Percentiles rank a stretch among this genome's conserved stretches.
phyloP scores from a whole-genome alignment of 2,888 invertebrate genomes.

The Cyaniris semiargus region DNA sequence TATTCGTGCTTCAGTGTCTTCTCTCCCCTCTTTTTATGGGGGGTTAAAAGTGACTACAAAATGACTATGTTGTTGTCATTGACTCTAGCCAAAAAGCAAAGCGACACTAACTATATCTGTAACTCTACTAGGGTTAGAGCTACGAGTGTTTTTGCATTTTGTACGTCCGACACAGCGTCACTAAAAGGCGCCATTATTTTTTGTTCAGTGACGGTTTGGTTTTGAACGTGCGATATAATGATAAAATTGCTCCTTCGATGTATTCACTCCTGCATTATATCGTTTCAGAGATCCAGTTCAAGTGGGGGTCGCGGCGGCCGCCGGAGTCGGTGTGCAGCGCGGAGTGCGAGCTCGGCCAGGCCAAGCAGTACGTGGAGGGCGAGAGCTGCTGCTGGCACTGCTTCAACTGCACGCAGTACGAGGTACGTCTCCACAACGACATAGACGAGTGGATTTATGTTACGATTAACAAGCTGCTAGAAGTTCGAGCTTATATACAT shows the following conservation, averaged over 20 bases:
- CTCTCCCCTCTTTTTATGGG: no score
- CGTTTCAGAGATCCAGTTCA: constrained; percentile 88
- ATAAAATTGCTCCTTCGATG: neutral
- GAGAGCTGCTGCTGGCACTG: constrained; percentile 98
- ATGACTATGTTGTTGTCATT: no score
- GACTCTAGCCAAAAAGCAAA: no score
- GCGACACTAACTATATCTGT: no score
- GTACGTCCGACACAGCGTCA: neutral
- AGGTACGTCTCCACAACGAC: constrained; percentile 49
- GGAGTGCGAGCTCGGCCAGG: constrained; percentile 93
- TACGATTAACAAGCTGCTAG: no score
- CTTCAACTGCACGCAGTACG: constrained; percentile 81
- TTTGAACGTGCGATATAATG: neutral
- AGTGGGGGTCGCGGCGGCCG: constrained; percentile 86
- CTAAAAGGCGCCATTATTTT: neutral
- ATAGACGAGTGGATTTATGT: neutral
- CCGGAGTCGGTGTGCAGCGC: constrained; percentile 95
- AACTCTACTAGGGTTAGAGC: no score
- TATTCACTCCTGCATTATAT: neutral
- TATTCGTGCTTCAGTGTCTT: no score
- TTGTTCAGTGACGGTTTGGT: no score
- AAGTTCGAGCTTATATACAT: no score
- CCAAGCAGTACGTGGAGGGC: constrained; percentile 94
- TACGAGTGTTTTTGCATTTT: no score
- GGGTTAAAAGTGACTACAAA: no score